Conservation (phyloP, 2,797 vertebrate species). For the Podarcis lilfordi region DNA sequence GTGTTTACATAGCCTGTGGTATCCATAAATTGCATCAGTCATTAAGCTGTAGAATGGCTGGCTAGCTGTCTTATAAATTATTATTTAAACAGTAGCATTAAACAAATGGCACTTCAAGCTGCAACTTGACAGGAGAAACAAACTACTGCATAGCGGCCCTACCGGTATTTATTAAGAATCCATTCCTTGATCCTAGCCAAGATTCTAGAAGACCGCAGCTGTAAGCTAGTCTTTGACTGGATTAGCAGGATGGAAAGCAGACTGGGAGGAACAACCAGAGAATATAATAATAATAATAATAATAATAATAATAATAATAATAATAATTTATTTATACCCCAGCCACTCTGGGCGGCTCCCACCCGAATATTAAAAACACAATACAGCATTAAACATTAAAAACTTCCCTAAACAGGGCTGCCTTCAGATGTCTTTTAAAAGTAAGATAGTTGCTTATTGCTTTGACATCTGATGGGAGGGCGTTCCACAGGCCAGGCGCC, state of each 20-base stretch:
- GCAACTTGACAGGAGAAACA: slow-evolving; percentile 63
- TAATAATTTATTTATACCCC: too few relatives aligned
- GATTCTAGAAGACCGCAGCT: neutral
- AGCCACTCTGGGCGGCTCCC: too few relatives aligned
- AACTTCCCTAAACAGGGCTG: too few relatives aligned
- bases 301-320: too few relatives aligned
- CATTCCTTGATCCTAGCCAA: neutral
- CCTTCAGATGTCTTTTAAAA: too few relatives aligned
- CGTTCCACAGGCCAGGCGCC: too few relatives aligned
- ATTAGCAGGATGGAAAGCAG: neutral
- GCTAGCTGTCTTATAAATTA: slow-evolving; percentile 73
- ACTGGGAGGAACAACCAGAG: neutral
- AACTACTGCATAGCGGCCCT: slow-evolving; percentile 47
- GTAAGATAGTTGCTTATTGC: too few relatives aligned
- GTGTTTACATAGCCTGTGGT: slow-evolving; percentile 64
- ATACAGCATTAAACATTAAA: too few relatives aligned
- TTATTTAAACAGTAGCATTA: slow-evolving; percentile 73
- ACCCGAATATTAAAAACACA: too few relatives aligned
- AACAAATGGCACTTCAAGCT: slow-evolving; percentile 67
- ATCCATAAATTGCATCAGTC: slow-evolving; percentile 75
- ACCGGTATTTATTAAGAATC: slow-evolving; percentile 5
- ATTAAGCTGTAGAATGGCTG: slow-evolving; percentile 67
- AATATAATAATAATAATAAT: too few relatives aligned
- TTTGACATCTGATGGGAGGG: too few relatives aligned
- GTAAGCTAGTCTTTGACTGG: neutral